Percentiles rank a stretch among this genome's conserved stretches.
phyloP scores from a whole-genome alignment of 2,888 invertebrate species.

The Polia nebulosa region DNA sequence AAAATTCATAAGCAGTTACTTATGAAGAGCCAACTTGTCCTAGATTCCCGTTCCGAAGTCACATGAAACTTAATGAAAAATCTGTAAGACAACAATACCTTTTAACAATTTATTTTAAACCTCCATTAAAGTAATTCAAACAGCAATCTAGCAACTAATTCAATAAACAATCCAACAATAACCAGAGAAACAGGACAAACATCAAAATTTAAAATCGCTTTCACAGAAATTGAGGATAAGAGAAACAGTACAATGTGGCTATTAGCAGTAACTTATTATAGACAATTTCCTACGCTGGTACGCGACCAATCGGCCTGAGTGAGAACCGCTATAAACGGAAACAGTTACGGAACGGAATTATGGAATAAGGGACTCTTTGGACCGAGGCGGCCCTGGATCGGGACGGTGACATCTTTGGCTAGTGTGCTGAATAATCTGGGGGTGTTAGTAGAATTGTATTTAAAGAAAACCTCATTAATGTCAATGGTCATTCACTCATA shows the following conservation, averaged over 20 bases:
- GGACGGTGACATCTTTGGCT: conserved; percentile 47
- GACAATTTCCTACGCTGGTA: conserved; percentile 84
- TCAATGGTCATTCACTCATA: not conserved
- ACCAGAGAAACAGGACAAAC: conserved; percentile 67
- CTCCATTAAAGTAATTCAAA: conserved; percentile 53
- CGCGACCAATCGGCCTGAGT: conserved; percentile 86
- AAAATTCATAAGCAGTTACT: not conserved
- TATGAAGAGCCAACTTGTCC: not conserved
- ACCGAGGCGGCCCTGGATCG: conserved; percentile 67
- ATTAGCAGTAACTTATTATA: conserved; percentile 84
- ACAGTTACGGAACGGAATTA: conserved; percentile 80
- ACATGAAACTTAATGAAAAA: conserved; percentile 5
- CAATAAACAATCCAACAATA: conserved; percentile 59
- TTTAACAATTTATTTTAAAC: conserved; percentile 27
- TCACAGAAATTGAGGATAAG: conserved; percentile 77
- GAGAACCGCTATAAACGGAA: conserved; percentile 85
- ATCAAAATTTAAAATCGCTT: conserved; percentile 80
- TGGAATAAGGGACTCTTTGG: conserved; percentile 72
- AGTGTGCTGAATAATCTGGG: conserved; percentile 46
- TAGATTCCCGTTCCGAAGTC: not conserved
- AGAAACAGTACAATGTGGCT: conserved; percentile 78
- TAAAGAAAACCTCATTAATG: not conserved
- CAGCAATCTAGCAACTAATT: conserved; percentile 57
- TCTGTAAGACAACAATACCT: conserved; percentile 14
- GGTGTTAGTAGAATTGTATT: conserved; percentile 7